A percentile compares a stretch with the other conserved stretches of the same genome.
These are phyloP conservation scores for Parazoanthus atlanticus DNA, from an alignment of 92 coral and sea anemone genomes.

Conservation along the genomic window DNA sequence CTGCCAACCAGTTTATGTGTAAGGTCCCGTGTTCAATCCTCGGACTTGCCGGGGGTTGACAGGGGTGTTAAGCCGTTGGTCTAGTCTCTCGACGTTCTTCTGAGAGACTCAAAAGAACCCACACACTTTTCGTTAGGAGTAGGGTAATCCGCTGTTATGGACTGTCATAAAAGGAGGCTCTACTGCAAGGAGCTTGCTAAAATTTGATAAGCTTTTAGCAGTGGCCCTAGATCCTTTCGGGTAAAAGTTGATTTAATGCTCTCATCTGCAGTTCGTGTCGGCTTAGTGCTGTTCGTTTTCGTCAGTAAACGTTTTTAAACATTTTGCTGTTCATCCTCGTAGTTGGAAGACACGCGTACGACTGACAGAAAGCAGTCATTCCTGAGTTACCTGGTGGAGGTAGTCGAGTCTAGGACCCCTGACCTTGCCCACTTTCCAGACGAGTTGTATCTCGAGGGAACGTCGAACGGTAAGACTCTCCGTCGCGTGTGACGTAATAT, in stretches of 20 bases:
- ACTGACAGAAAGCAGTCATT: slow-evolving; percentile 92
- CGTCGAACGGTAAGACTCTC: slow-evolving; percentile 73
- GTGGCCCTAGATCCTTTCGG: too few relatives aligned
- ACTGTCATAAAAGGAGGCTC: too few relatives aligned
- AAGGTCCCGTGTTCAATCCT: too few relatives aligned
- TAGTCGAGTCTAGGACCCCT: slow-evolving; percentile 75
- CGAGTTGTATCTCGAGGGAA: slow-evolving; percentile 79
- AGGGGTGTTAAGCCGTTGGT: too few relatives aligned
- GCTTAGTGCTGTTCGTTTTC: background rate
- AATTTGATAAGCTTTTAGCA: too few relatives aligned
- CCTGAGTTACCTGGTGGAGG: slow-evolving; percentile 78
- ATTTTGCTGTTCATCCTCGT: slow-evolving; percentile 5
- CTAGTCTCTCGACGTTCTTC: background rate
- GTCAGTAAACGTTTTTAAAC: background rate
- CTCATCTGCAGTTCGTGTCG: background rate
- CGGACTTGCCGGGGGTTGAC: too few relatives aligned
- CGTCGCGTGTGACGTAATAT: background rate
- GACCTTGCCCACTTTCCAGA: slow-evolving; percentile 78
- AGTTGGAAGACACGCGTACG: slow-evolving; percentile 92
- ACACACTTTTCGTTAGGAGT: too few relatives aligned
- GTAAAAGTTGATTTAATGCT: too few relatives aligned
- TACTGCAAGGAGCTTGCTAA: too few relatives aligned
- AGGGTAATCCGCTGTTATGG: too few relatives aligned
- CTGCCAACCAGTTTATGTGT: too few relatives aligned
- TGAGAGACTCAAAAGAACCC: background rate